A percentile compares a stretch with the other conserved stretches of the same genome.
phyloP scores from a whole-genome alignment of 2,113 vertebrate genomes.

The Noturus placidus region DNA sequence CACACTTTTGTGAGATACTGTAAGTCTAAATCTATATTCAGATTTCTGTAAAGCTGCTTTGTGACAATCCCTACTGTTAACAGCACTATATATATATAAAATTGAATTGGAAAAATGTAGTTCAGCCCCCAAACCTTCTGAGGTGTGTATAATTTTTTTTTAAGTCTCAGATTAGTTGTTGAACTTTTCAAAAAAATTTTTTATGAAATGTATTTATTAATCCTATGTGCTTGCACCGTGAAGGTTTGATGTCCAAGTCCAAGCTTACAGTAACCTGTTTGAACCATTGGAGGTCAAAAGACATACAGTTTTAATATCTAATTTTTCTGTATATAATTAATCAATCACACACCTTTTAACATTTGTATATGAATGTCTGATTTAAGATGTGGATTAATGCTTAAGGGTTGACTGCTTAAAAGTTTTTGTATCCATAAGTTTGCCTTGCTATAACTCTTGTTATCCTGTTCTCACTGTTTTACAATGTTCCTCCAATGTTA shows the following conservation, averaged over 20 bases:
- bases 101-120: background rate
- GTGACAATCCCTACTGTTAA: background rate
- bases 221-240: background rate
- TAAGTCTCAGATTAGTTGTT: background rate
- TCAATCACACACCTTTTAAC: background rate
- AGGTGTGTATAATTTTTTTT: too few relatives aligned
- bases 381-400: background rate
- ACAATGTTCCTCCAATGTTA: background rate
- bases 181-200: background rate
- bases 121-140: background rate
- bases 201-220: background rate
- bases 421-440: background rate
- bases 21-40: background rate
- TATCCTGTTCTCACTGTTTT: background rate
- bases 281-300: constrained; percentile 17
- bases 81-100: background rate
- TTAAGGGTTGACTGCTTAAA: background rate
- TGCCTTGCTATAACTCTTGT: background rate
- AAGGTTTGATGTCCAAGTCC: background rate
- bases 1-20: too few relatives aligned
- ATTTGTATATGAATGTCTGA: background rate
- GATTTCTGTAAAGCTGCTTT: background rate
- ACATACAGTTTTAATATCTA: background rate
- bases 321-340: background rate
- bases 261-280: background rate